Evolutionary conservation across 2,888 invertebrate species (phyloP).

Genomic region (Spicauda simplicius): DNA sequence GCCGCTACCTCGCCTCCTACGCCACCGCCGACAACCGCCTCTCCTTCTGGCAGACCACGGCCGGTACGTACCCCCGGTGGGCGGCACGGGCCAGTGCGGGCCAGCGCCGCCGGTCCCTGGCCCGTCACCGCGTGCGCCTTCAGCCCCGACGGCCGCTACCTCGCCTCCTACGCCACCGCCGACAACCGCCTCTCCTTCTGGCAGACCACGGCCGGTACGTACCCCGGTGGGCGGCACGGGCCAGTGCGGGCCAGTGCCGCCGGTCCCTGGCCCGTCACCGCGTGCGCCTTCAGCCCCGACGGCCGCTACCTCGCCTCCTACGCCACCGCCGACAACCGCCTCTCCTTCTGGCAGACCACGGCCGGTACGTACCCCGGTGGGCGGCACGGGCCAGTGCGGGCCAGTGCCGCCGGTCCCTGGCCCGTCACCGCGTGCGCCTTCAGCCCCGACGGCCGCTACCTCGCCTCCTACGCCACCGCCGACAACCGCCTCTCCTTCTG

Average conservation of each 20-base stretch:
- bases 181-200: slow-evolving; percentile 99
- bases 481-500: slow-evolving; percentile 99
- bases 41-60: slow-evolving; percentile 98
- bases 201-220: slow-evolving; percentile 95
- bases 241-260: slow-evolving; percentile 94
- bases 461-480: slow-evolving; percentile 97
- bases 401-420: slow-evolving; percentile 97
- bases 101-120: slow-evolving; percentile 97
- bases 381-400: slow-evolving; percentile 85
- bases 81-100: slow-evolving; percentile 85
- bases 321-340: slow-evolving; percentile 95
- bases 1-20: slow-evolving; percentile 98
- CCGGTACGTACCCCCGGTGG: slow-evolving; percentile 82
- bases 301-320: slow-evolving; percentile 98
- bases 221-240: background rate
- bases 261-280: slow-evolving; percentile 97
- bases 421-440: slow-evolving; percentile 97
- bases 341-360: slow-evolving; percentile 99
- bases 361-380: slow-evolving; percentile 84
- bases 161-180: slow-evolving; percentile 97
- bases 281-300: slow-evolving; percentile 98
- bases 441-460: slow-evolving; percentile 98
- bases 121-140: slow-evolving; percentile 97
- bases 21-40: slow-evolving; percentile 97
- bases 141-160: slow-evolving; percentile 98